Base-by-base conservation (phyloP, 2,113 vertebrate species). In the Mystacornis crossleyi region DNA sequence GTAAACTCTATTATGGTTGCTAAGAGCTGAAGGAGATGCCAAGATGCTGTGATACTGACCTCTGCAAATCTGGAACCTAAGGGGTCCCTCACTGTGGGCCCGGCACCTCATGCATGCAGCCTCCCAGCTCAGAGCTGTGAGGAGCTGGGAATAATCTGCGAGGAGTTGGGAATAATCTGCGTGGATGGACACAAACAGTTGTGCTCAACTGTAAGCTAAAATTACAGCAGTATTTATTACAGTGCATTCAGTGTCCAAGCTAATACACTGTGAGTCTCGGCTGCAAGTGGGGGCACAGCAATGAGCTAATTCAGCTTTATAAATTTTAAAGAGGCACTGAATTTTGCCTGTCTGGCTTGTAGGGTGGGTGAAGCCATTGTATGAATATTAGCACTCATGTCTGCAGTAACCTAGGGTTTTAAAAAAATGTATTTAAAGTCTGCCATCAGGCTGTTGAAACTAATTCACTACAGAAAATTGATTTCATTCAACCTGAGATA, bases 1-100 rank as follows among this genome's bases (percentile, higher is more conserved):
- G 2, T 0, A 2, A 60, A 14, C 10, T 73, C 45, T 77, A 2
- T 47, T 47, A 21, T 1, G 5, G 20, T 34, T 34, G 20, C 12
- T 10, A 28, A 60, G 58, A 86, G 31, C 66, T 75, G 33, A 36
- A 60, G 43, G 42, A 87, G 23, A 23, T 42, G 33, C 43, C 19
- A 19, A 38, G 50, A 10, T 34, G 50, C 29, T 24, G 15, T 34
- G 23, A 34, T 33, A 31, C 6, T 84, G 73, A n/a, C 10, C 24
- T 7, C n/a, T 53, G 38, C 36, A 53, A 79, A 85, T 50, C 53
- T 61, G 55, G 16, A 3, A 13, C 31, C 20, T 1, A 5, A 57
- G 31, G 5, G 26, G 6, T 48, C 58, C 42, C 34, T 61, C n/a
- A 3, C 4, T 54, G 31, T 54, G 57, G 34, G 31, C 10, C 38